Conservation (phyloP, 2,797 vertebrate species). For the Anas georgica region DNA sequence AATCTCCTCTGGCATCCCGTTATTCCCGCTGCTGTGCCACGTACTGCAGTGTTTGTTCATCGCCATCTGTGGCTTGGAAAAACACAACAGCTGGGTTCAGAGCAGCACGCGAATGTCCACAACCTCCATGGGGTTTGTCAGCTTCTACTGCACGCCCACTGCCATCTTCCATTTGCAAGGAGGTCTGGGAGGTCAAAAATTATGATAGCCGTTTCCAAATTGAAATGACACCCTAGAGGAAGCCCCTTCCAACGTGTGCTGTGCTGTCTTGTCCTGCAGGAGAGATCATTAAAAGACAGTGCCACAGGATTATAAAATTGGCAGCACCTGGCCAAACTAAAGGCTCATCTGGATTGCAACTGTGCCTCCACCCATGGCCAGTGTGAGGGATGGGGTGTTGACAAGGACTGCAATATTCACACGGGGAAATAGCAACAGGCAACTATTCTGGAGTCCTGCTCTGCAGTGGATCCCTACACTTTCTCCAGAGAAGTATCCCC, state of each 20-base stretch:
- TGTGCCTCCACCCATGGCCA: not conserved
- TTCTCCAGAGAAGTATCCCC: not conserved
- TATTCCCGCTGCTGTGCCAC: not conserved
- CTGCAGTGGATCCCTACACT: not conserved
- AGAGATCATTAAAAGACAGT: not conserved
- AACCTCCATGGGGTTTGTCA: not conserved
- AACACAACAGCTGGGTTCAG: not conserved
- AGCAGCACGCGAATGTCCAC: not conserved
- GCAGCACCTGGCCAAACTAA: not conserved
- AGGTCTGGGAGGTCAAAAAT: not conserved
- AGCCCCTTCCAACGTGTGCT: not conserved
- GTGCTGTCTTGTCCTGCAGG: not conserved
- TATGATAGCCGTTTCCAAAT: not conserved
- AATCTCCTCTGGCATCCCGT: not conserved
- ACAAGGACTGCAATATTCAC: not conserved
- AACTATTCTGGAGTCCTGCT: not conserved
- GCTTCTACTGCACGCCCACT: not conserved
- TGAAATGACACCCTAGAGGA: not conserved
- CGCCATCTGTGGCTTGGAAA: not conserved
- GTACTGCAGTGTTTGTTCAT: not conserved
- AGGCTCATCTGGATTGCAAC: not conserved
- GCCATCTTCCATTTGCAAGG: not conserved
- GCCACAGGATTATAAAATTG: not conserved
- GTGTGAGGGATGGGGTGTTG: not conserved
- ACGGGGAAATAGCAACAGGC: not conserved